A percentile compares a stretch with the other conserved stretches of the same genome.
Evolutionary conservation across 2,113 vertebrate genomes (phyloP).

Genomic region (Gila orcuttii): DNA sequence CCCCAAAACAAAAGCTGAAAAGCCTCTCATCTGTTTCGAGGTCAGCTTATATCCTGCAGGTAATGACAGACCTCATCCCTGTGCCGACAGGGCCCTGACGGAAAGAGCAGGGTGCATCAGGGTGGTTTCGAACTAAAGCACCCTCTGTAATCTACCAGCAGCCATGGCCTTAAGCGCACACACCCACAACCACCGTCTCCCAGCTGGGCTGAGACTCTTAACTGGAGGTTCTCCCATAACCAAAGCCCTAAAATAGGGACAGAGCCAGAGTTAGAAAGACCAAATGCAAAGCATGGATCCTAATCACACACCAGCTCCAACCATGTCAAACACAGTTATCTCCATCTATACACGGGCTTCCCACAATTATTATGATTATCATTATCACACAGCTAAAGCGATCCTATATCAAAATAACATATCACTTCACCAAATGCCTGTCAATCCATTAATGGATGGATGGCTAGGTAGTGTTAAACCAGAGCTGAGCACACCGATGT

Average conservation of each 20-base stretch:
- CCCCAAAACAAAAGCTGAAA: neutral
- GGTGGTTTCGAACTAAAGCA: constrained; percentile 37
- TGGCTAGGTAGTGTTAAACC: constrained; percentile 29
- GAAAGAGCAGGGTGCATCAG: constrained; percentile 18
- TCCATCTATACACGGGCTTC: neutral
- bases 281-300: constrained; percentile 6
- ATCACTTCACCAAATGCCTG: constrained; percentile 38
- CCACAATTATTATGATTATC: neutral
- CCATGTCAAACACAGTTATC: constrained; percentile 8
- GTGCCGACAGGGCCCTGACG: neutral
- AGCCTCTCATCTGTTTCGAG: constrained; percentile 38
- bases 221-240: constrained; percentile 33
- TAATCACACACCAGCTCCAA: constrained; percentile 22
- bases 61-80: constrained; percentile 47
- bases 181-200: constrained; percentile 41
- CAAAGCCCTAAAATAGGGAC: constrained; percentile 42
- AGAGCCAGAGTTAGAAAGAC: neutral
- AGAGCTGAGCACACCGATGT: constrained; percentile 28
- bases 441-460: constrained; percentile 36
- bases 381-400: constrained; percentile 8
- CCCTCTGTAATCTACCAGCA: constrained; percentile 49
- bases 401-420: constrained; percentile 37
- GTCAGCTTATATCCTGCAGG: constrained; percentile 40
- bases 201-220: constrained; percentile 10
- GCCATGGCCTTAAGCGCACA: constrained; percentile 39